Conservation (phyloP, 2,888 invertebrate species). For the Dusona sp. region DNA sequence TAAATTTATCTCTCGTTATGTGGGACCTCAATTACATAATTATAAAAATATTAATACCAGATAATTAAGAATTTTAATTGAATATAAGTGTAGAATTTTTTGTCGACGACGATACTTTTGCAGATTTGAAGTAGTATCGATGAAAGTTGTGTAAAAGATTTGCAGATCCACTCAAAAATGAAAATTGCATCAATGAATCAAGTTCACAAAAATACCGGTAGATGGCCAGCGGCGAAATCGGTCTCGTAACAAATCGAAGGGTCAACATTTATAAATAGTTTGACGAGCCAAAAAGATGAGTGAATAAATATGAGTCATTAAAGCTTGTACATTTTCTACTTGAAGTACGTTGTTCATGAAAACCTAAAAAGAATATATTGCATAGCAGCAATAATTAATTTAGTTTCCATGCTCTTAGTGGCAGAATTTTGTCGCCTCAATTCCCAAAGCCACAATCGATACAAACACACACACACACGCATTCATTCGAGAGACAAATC, state of each 20-base stretch:
- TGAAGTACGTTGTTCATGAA: slow-evolving; percentile 23
- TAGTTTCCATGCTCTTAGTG: slow-evolving; percentile 9
- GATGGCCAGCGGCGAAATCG: too few relatives aligned
- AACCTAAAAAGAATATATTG: slow-evolving; percentile 70
- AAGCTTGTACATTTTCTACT: background rate
- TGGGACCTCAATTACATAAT: background rate
- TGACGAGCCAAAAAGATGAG: too few relatives aligned
- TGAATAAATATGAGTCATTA: too few relatives aligned
- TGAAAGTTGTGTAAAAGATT: too few relatives aligned
- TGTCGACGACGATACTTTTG: background rate
- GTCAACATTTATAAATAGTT: too few relatives aligned
- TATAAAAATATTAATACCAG: background rate
- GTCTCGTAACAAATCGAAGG: too few relatives aligned
- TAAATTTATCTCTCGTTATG: background rate
- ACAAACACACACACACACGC: background rate
- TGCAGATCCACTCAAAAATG: too few relatives aligned
- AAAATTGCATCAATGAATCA: background rate
- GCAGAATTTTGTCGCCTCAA: slow-evolving; percentile 28
- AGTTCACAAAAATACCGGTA: too few relatives aligned
- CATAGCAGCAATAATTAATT: slow-evolving; percentile 64
- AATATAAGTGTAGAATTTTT: too few relatives aligned
- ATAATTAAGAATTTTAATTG: background rate
- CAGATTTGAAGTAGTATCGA: too few relatives aligned
- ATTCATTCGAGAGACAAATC: slow-evolving; percentile 74
- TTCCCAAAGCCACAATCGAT: slow-evolving; percentile 6